phyloP scores from a whole-genome alignment of 2,797 vertebrate species.

The Hapalemur alaotrensis region DNA sequence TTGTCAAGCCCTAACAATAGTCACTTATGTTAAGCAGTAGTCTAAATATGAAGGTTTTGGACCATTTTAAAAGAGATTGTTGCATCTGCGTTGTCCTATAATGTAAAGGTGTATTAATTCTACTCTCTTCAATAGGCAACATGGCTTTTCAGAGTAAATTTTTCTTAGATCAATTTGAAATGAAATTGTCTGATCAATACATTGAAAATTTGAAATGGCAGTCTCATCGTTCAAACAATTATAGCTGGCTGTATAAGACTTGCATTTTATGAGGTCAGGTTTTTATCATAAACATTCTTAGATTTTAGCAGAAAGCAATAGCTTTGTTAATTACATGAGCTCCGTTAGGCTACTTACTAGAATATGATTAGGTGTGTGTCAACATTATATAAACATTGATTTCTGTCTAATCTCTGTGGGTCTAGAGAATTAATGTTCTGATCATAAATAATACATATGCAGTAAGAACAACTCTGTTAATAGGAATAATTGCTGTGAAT shows the following conservation, averaged over 20 bases:
- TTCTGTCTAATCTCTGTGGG: background rate
- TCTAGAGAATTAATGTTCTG: constrained; percentile 45
- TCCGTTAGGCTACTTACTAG: background rate
- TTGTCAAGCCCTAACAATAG: background rate
- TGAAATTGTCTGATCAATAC: background rate
- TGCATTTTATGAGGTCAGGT: background rate
- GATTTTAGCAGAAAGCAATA: background rate
- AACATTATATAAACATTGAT: background rate
- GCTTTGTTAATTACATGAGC: background rate
- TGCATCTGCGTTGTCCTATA: background rate
- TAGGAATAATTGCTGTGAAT: constrained; percentile 11
- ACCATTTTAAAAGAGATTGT: background rate
- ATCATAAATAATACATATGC: constrained; percentile 37
- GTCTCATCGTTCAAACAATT: background rate
- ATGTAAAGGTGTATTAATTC: background rate
- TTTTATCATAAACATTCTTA: background rate
- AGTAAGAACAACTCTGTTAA: constrained; percentile 33
- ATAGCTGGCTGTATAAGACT: background rate
- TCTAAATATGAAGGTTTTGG: background rate
- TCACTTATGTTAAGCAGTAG: background rate
- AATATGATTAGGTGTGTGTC: background rate
- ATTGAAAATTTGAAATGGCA: background rate
- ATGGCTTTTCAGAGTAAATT: background rate
- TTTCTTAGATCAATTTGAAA: background rate
- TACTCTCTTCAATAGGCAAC: background rate